phyloP scores from a whole-genome alignment of 2,797 vertebrate species.

The Sphenodon punctatus region DNA sequence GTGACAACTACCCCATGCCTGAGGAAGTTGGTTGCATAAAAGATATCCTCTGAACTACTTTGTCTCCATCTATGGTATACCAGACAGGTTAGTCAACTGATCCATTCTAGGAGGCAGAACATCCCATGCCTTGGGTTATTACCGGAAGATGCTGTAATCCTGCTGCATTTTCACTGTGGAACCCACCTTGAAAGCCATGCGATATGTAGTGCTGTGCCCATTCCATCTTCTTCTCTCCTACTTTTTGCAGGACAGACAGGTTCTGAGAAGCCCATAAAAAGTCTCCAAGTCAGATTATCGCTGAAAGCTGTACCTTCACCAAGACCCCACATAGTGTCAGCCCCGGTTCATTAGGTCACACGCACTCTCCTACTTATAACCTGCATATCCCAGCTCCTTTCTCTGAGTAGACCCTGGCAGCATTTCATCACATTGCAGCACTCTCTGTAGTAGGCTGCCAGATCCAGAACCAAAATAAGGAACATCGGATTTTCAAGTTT shows the following conservation, averaged over 20 bases:
- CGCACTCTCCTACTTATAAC: background rate
- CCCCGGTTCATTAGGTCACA: background rate
- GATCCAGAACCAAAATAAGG: too few relatives aligned
- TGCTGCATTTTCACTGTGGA: background rate
- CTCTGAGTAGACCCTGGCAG: background rate
- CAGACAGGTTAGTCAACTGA: too few relatives aligned
- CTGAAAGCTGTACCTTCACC: background rate
- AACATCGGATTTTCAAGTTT: too few relatives aligned
- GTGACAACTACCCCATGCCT: too few relatives aligned
- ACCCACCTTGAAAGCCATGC: constrained; percentile 88
- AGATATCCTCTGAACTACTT: too few relatives aligned
- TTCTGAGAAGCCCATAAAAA: constrained; percentile 79
- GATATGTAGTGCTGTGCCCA: constrained; percentile 90
- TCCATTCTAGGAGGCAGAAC: too few relatives aligned
- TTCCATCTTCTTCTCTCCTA: constrained; percentile 83
- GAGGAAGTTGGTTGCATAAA: too few relatives aligned
- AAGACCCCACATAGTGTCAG: background rate
- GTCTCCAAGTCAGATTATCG: constrained; percentile 1
- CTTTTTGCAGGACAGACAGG: constrained; percentile 82
- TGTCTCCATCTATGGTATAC: too few relatives aligned
- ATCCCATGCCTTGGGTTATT: background rate
- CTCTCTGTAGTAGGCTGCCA: too few relatives aligned
- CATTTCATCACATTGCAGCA: background rate
- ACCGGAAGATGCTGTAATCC: background rate
- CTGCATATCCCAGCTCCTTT: background rate